These are phyloP conservation scores for Plebejus melissa DNA, from an alignment of 2,888 invertebrate genomes.

Conservation along the genomic window DNA sequence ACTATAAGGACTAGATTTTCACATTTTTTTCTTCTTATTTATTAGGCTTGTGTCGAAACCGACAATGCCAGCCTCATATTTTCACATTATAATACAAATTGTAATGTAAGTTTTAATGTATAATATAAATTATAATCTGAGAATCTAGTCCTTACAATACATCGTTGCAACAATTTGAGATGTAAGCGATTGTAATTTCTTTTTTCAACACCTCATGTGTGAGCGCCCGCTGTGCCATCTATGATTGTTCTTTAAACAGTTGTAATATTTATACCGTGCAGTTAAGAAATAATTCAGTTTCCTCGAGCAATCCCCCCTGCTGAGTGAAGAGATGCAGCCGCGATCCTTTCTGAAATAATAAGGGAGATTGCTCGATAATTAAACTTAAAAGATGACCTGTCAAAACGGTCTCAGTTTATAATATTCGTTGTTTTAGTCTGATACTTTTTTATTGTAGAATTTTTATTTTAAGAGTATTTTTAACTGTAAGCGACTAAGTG, in stretches of 20 bases:
- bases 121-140: not conserved
- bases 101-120: too few relatives aligned
- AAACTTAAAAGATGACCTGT: constrained; percentile 7
- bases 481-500: not conserved
- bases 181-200: constrained; percentile 41
- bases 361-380: constrained; percentile 25
- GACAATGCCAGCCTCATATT: too few relatives aligned
- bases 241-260: constrained; percentile 26
- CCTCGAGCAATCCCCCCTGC: constrained; percentile 6
- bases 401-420: not conserved
- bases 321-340: constrained; percentile 7
- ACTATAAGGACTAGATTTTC: too few relatives aligned
- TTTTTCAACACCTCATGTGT: constrained; percentile 53
- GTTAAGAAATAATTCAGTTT: constrained; percentile 23
- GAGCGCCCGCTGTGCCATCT: constrained; percentile 49
- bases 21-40: too few relatives aligned
- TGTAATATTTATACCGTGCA: not conserved
- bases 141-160: constrained; percentile 4
- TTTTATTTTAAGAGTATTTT: not conserved
- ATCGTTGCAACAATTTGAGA: constrained; percentile 33
- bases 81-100: too few relatives aligned
- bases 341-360: constrained; percentile 20
- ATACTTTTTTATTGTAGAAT: not conserved
- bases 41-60: too few relatives aligned
- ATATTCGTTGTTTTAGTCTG: constrained; percentile 8